Conservation (phyloP, 2,797 vertebrate genomes). For the Cephalopachus bancanus region DNA sequence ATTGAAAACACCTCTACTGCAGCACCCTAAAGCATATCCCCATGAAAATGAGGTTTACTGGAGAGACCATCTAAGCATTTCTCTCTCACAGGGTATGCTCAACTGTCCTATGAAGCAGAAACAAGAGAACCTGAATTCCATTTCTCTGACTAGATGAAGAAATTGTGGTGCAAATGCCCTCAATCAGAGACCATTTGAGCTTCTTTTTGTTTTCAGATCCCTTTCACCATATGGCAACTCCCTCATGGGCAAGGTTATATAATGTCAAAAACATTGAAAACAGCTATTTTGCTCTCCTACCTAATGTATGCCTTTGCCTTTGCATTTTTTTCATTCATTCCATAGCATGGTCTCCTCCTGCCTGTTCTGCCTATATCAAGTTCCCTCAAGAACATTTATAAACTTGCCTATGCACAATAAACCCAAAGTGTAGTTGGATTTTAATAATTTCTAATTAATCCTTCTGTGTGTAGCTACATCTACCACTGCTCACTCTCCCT, state of each 20-base stretch:
- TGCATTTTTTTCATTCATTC: neutral
- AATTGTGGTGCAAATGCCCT: neutral
- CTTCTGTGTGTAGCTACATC: neutral
- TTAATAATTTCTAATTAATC: constrained; percentile 51
- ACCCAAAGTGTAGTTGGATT: constrained; percentile 34
- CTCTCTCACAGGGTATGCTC: neutral
- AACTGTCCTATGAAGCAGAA: neutral
- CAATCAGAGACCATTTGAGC: neutral
- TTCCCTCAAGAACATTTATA: neutral
- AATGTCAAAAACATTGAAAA: neutral
- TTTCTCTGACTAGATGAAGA: constrained; percentile 36
- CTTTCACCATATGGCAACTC: neutral
- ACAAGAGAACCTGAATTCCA: neutral
- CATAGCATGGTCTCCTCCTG: neutral
- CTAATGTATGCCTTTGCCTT: neutral
- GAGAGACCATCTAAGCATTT: neutral
- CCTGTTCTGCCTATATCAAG: constrained; percentile 26
- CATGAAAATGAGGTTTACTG: neutral
- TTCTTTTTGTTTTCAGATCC: constrained; percentile 14
- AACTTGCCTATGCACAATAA: constrained; percentile 38
- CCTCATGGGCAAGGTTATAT: neutral
- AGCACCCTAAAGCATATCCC: neutral
- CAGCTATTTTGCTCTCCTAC: neutral
- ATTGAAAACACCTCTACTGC: constrained; percentile 7
- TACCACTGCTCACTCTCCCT: neutral